These are phyloP conservation scores for Bombyx mori DNA, from an alignment of 1,140 invertebrate species.

Conservation along the genomic window DNA sequence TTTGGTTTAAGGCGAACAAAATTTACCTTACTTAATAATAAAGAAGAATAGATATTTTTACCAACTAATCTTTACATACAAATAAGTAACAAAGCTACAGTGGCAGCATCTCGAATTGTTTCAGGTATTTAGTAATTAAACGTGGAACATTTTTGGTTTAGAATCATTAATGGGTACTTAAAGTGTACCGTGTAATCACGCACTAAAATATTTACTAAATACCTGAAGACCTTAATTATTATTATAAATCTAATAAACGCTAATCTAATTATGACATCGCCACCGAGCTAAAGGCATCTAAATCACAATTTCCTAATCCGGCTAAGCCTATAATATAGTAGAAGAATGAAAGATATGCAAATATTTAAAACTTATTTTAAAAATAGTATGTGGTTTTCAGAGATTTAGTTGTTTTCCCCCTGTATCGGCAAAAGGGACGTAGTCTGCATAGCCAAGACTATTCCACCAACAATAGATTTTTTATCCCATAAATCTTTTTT, in stretches of 20 bases:
- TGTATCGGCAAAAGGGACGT: too few species aligned
- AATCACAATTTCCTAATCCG: conserved; percentile 51
- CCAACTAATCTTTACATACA: conserved; percentile 11
- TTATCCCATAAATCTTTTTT: too few species aligned
- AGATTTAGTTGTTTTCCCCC: too few species aligned
- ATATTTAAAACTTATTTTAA: conserved; percentile 47
- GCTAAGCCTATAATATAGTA: conserved; percentile 36
- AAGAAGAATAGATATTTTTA: conserved; percentile 7
- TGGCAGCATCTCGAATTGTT: conserved; percentile 29
- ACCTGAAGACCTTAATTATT: conserved; percentile 11
- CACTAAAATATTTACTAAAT: conserved; percentile 1
- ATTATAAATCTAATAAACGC: conserved; percentile 7
- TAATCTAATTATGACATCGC: not conserved
- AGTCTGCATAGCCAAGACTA: too few species aligned
- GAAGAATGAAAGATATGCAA: conserved; percentile 53
- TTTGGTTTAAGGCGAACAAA: too few species aligned
- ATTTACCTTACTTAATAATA: not conserved
- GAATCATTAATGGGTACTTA: too few species aligned
- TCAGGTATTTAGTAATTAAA: too few species aligned
- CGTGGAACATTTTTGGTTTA: too few species aligned
- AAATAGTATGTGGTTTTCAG: conserved; percentile 1
- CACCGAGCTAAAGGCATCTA: conserved; percentile 38
- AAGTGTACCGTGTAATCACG: too few species aligned
- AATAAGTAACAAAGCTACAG: conserved; percentile 40
- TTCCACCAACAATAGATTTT: too few species aligned